Evolutionary conservation across 2,888 invertebrate species (phyloP).

Genomic region (Tanytarsus gracilentus): DNA sequence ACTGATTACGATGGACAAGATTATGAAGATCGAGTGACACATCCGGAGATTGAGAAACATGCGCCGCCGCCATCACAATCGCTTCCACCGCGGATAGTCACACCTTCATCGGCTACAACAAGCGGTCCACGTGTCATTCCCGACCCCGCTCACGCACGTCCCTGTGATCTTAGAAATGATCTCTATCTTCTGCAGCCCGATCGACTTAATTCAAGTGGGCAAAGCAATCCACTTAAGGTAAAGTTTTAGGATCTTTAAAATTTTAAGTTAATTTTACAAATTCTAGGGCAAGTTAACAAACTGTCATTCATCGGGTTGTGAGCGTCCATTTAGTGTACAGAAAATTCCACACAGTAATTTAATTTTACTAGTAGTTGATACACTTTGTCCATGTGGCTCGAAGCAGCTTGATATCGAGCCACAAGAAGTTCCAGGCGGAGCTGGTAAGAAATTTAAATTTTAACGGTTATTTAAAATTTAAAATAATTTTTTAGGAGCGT

Average conservation of each 20-base stretch:
- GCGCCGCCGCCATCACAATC: constrained; percentile 39
- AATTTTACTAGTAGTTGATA: constrained; percentile 79
- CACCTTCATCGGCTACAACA: constrained; percentile 37
- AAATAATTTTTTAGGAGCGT: constrained; percentile 38
- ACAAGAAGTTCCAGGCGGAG: constrained; percentile 55
- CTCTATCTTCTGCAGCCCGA: constrained; percentile 77
- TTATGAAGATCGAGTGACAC: constrained; percentile 35
- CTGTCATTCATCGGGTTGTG: constrained; percentile 79
- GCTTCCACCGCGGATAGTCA: constrained; percentile 40
- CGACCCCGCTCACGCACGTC: constrained; percentile 55
- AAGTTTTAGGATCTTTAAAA: background rate
- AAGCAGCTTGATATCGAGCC: constrained; percentile 76
- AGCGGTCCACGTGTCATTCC: constrained; percentile 44
- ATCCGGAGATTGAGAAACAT: constrained; percentile 38
- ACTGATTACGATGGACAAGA: background rate
- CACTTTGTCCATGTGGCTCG: constrained; percentile 77
- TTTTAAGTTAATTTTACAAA: background rate
- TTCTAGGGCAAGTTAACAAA: constrained; percentile 67
- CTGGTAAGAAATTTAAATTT: constrained; percentile 36
- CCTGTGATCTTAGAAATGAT: constrained; percentile 81
- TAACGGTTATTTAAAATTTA: background rate
- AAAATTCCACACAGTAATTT: constrained; percentile 85
- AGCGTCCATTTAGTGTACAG: constrained; percentile 86
- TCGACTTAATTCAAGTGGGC: constrained; percentile 63
- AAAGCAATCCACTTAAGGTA: constrained; percentile 70